A percentile compares a stretch with the other conserved stretches of the same genome.
These are phyloP conservation scores for Drosophila gunungcola DNA, from an alignment of 1,140 invertebrate species.

Conservation along the genomic window DNA sequence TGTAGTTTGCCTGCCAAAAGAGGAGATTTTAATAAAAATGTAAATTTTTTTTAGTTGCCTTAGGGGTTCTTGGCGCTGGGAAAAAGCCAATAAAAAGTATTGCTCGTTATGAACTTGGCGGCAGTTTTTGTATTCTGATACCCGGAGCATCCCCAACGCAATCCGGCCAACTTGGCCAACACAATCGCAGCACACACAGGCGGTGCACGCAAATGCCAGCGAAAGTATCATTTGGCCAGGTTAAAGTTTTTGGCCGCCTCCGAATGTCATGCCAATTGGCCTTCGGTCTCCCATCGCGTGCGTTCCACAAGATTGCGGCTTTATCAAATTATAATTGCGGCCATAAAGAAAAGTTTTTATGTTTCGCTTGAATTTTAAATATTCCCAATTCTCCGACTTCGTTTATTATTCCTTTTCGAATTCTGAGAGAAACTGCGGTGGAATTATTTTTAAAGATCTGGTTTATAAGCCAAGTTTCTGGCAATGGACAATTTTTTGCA, in stretches of 20 bases:
- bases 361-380: constrained; percentile 43
- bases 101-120: constrained; percentile 75
- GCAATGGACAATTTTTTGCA: not conserved
- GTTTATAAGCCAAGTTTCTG: not conserved
- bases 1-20: constrained; percentile 49
- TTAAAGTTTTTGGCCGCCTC: constrained; percentile 49
- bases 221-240: constrained; percentile 54
- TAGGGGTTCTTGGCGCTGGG: constrained; percentile 64
- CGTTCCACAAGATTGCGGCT: constrained; percentile 37
- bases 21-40: constrained; percentile 78
- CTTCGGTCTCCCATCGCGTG: constrained; percentile 17
- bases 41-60: constrained; percentile 71
- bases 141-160: constrained; percentile 7
- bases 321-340: constrained; percentile 54
- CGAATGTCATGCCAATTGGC: constrained; percentile 58
- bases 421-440: not conserved
- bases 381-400: constrained; percentile 23
- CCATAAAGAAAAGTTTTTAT: constrained; percentile 47
- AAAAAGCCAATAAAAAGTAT: constrained; percentile 77
- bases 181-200: constrained; percentile 15
- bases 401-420: constrained; percentile 1
- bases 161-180: constrained; percentile 7
- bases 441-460: constrained; percentile 3
- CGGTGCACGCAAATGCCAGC: constrained; percentile 47
- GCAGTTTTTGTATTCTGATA: constrained; percentile 53